Base-by-base conservation (phyloP, 2,797 vertebrate genomes). In the Poeciliopsis paucimaculata region DNA sequence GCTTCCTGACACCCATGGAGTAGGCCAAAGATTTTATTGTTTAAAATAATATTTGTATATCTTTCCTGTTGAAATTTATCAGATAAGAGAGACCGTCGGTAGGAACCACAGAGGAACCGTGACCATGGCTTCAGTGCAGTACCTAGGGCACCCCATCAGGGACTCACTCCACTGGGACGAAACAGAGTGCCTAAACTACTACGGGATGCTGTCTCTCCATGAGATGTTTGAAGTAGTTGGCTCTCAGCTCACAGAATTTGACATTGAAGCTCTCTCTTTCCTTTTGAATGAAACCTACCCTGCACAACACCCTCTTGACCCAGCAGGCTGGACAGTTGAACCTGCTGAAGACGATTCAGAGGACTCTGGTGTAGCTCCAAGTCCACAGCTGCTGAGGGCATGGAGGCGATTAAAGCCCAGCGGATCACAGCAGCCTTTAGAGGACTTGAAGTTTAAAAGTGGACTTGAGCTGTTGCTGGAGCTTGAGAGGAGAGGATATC, bases 211-310 rank as follows among this genome's bases (percentile, higher is more conserved):
- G 82, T 97, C 97, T 36, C 95, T 98, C 80, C 97, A 98, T 78
- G 96, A 96, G 77, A 90, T 98, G 83, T 98, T 97, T 92, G 96
- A 98, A 86, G 89, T 97, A n/a, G 95, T 98, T 70, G 97, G 97
- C 78, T 96, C 96, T 82, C 97, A 98, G 83, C 93, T 98, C 86
- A 97, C 96, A 2, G 95, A 96, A 79, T 93, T 92, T 8, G 97
- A 98, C 68, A 82, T 97, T 36, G 96, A 97, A 18, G 96, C 96
- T 62, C 90, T 98, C 77, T 97, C 97, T 1, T 98, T 98, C 86
- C 95, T 98, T 34, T 87, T 98, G 84, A 95, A 97, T 57, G 97
- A 98, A 92, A 93, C 94, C 2, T 96, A 94, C 82, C 89, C 90
- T 1, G 85, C 86, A 2, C 73, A 80, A 26, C 96, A 97, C 83